Evolutionary conservation across 1,140 invertebrate species (phyloP).

Genomic region (Brachionus plicatilis): DNA sequence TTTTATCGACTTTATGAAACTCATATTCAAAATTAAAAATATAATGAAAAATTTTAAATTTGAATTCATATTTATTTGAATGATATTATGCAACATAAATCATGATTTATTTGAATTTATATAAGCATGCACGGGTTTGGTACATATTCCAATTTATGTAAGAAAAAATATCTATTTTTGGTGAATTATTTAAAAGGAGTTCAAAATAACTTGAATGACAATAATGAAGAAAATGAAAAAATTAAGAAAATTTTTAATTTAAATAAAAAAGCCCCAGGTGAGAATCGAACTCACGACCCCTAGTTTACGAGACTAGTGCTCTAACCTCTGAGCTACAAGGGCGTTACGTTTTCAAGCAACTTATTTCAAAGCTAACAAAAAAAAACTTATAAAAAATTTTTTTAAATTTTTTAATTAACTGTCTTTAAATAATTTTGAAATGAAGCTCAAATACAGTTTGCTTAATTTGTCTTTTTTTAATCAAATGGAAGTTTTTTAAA

Average conservation of each 20-base stretch:
- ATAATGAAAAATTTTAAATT: background rate
- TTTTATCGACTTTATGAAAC: background rate
- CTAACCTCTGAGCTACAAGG: constrained; percentile 37
- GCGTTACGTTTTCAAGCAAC: background rate
- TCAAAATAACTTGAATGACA: background rate
- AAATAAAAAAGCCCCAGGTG: background rate
- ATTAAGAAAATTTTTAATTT: no score
- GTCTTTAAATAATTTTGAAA: no score
- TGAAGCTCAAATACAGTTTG: no score
- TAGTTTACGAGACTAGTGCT: constrained; percentile 38
- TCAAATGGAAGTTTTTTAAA: no score
- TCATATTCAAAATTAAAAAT: background rate
- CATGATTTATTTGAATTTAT: constrained; percentile 3
- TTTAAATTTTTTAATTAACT: background rate
- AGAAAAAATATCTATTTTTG: background rate
- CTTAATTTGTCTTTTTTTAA: background rate
- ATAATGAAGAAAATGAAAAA: no score
- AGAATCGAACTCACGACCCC: constrained; percentile 30
- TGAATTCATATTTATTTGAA: background rate
- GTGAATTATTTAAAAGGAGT: background rate
- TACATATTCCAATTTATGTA: background rate
- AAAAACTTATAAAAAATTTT: background rate
- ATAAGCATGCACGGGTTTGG: background rate
- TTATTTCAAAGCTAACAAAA: background rate
- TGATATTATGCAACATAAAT: background rate